Evolutionary conservation across 2,888 invertebrate genomes (phyloP).

Genomic region (Eupithecia abbreviata): DNA sequence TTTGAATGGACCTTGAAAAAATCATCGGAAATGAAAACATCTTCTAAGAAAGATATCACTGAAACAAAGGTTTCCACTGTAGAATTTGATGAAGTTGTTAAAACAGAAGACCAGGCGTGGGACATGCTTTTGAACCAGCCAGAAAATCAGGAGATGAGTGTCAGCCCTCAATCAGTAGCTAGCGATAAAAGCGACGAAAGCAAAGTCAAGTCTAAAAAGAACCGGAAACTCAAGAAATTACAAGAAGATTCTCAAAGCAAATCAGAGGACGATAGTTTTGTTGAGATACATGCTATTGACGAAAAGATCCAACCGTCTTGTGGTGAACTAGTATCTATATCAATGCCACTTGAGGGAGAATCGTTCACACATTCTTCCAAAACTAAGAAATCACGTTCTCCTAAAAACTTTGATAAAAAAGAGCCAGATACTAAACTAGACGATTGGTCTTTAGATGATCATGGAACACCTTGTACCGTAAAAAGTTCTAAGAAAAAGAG

Average conservation of each 20-base stretch:
- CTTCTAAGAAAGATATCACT: conserved; percentile 46
- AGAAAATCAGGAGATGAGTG: conserved; percentile 52
- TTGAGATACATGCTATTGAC: conserved; percentile 79
- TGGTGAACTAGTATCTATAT: conserved; percentile 74
- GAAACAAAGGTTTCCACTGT: conserved; percentile 45
- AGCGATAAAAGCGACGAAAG: conserved; percentile 57
- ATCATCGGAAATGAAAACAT: conserved; percentile 40
- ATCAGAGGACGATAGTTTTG: conserved; percentile 75
- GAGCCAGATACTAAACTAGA: conserved; percentile 50
- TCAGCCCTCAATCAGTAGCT: conserved; percentile 45
- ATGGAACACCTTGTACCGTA: conserved; percentile 42
- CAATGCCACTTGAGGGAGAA: conserved; percentile 69
- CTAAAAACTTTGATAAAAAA: conserved; percentile 66
- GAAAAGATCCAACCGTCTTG: conserved; percentile 66
- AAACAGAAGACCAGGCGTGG: conserved; percentile 78
- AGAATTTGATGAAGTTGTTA: conserved; percentile 53
- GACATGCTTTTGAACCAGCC: conserved; percentile 73
- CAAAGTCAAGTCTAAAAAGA: conserved; percentile 68
- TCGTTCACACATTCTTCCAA: conserved; percentile 59
- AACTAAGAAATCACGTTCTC: conserved; percentile 63
- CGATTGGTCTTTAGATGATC: conserved; percentile 50
- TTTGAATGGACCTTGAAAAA: conserved; percentile 38
- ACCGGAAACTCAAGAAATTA: conserved; percentile 64
- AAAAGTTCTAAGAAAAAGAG: conserved; percentile 44
- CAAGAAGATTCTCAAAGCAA: conserved; percentile 65